Conservation (phyloP, 2,888 invertebrate genomes). For the Nasonovia ribisnigri region DNA sequence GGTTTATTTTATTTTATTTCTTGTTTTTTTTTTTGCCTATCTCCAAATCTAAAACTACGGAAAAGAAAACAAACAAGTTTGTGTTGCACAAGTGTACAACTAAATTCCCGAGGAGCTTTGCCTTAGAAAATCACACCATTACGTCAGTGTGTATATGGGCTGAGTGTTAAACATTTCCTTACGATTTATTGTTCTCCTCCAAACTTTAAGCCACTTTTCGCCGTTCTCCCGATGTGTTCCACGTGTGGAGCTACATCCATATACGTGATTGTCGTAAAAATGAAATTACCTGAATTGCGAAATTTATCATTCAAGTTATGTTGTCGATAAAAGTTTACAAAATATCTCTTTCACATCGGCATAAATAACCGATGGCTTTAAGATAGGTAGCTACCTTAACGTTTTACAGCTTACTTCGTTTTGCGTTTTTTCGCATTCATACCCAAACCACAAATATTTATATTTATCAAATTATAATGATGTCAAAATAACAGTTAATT, state of each 20-base stretch:
- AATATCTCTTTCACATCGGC: not conserved
- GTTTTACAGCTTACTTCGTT: not conserved
- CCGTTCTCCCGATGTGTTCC: not conserved
- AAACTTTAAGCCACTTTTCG: conserved; percentile 40
- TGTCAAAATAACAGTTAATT: not conserved
- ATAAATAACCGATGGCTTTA: not conserved
- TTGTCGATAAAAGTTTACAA: conserved; percentile 54
- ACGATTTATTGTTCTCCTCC: conserved; percentile 51
- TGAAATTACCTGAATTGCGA: conserved; percentile 40
- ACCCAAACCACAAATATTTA: not conserved
- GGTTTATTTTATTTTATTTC: conserved; percentile 15
- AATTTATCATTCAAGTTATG: conserved; percentile 46
- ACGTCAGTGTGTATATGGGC: conserved; percentile 33
- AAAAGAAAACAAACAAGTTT: conserved; percentile 48
- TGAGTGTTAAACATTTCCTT: conserved; percentile 46
- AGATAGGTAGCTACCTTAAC: not conserved
- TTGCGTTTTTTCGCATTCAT: not conserved
- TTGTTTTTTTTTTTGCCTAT: not conserved
- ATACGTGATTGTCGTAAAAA: conserved; percentile 49
- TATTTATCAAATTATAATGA: not conserved
- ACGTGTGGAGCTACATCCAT: not conserved
- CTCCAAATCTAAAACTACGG: conserved; percentile 25
- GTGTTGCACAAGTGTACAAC: conserved; percentile 37
- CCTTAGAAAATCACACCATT: conserved; percentile 56
- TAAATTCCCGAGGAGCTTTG: conserved; percentile 30